phyloP scores from a whole-genome alignment of 2,888 invertebrate genomes.

The Steinernema carpocapsae region DNA sequence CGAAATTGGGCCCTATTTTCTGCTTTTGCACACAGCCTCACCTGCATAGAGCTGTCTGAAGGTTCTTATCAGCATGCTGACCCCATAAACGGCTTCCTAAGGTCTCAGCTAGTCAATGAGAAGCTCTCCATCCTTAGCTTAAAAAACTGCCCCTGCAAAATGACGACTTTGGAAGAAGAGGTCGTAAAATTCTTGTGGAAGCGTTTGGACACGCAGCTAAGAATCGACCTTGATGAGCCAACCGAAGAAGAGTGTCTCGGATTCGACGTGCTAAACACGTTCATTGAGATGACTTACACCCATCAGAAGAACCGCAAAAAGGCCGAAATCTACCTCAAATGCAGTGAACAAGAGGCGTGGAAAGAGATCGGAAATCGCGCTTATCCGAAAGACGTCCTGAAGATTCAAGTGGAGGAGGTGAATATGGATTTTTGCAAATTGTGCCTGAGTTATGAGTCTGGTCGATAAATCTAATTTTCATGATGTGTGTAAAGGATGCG shows the following conservation, averaged over 20 bases:
- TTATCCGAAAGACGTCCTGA: not conserved
- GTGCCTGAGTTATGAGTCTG: not conserved
- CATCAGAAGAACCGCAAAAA: not conserved
- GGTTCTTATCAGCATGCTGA: not conserved
- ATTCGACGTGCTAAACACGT: conserved; percentile 7
- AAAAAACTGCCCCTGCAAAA: not conserved
- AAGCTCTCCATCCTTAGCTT: not conserved
- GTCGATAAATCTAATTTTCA: not conserved
- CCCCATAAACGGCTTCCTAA: not conserved
- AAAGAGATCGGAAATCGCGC: not conserved
- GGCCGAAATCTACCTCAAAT: not conserved
- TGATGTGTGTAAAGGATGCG: too few species aligned
- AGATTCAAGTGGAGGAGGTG: not conserved
- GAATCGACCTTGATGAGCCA: not conserved
- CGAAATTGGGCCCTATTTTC: not conserved
- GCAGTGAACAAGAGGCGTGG: not conserved
- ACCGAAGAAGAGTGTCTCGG: conserved; percentile 9
- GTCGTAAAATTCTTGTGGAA: not conserved
- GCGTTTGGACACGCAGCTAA: not conserved
- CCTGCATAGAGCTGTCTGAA: not conserved
- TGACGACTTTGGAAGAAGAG: conserved; percentile 9
- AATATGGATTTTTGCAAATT: not conserved
- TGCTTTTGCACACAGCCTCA: not conserved
- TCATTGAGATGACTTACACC: conserved; percentile 25
- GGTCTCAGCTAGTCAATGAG: not conserved